Evolutionary conservation across 2,888 invertebrate genomes (phyloP), one percentile per base, ranked within the genome.

Genomic region (Odontothrips loti): DNA sequence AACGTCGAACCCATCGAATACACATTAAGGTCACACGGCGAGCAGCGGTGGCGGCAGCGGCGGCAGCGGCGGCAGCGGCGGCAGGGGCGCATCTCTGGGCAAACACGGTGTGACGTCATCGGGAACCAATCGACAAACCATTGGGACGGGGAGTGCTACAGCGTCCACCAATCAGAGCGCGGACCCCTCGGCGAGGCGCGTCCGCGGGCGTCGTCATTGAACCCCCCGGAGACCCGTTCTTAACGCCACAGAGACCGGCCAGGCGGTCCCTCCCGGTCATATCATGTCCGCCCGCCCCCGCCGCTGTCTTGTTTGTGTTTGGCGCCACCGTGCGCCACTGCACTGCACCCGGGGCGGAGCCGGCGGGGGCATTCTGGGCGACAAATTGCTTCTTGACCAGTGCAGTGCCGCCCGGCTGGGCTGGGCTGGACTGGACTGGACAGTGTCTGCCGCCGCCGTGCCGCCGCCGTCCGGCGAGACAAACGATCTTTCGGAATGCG

Each of bases 371-470:
- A 58, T 6, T n/a, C 17, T 20, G 2, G 6, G 58, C 23, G 68
- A 75, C 68, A 75, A 75, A 75, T 75, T 75, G 68, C 68, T 75
- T 27, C 27, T 75, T 75, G 68, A 75, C 68, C 68, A 75, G 27
- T 23, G 68, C 68, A 75, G 68, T 23, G 68, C 68, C 23, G 68
- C 68, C 12, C 68, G 27, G 6, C 23, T 9, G 11, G 23, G 63
- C 63, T n/a, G 12, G 48, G 10, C 48, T 48, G 48, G 12, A n/a
- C n/a, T n/a, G n/a, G n/a, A n/a, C 34, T 6, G 34, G 34, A 43
- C 34, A 43, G 34, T 43, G 34, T n/a, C n/a, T n/a, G n/a, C n/a
- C n/a, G 34, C 34, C 34, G 34, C 34, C 34, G n/a, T 9, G 48
- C 48, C 34, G 3, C 34, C 34, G 34, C 34, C 34, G 34, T 6